A percentile compares a stretch with the other conserved stretches of the same genome.
phyloP scores from a whole-genome alignment of 1,140 invertebrate genomes.

The Calycopis cecrops region DNA sequence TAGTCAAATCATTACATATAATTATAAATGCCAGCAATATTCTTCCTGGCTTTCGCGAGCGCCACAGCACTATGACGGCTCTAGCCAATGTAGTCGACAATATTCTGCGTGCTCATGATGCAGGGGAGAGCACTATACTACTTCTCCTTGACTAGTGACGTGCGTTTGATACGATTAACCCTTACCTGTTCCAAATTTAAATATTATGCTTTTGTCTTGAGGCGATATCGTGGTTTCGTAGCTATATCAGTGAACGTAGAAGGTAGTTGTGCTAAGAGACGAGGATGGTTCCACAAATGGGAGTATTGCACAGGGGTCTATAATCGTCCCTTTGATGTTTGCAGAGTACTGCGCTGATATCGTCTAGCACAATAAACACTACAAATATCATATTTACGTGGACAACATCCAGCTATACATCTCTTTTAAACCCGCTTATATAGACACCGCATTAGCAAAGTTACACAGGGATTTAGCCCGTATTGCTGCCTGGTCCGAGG shows the following conservation, averaged over 20 bases:
- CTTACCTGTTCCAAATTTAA: not conserved
- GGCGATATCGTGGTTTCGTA: too few relatives aligned
- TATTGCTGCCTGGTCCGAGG: too few relatives aligned
- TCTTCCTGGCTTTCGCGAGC: conserved; percentile 16
- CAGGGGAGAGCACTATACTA: not conserved
- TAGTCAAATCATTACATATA: conserved; percentile 8
- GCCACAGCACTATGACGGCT: conserved; percentile 17
- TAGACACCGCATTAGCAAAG: too few relatives aligned
- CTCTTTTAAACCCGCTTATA: too few relatives aligned
- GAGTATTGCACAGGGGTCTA: not conserved
- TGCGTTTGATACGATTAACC: not conserved
- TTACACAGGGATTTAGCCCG: too few relatives aligned
- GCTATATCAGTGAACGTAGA: too few relatives aligned
- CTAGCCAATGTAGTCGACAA: conserved; percentile 16
- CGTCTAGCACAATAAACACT: too few relatives aligned
- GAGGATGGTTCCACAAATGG: not conserved
- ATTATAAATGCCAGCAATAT: conserved; percentile 15
- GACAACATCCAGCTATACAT: too few relatives aligned
- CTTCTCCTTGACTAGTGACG: not conserved
- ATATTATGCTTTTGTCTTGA: conserved; percentile 2
- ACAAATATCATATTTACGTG: too few relatives aligned
- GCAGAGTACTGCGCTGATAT: too few relatives aligned
- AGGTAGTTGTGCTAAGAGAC: too few relatives aligned
- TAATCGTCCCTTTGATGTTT: not conserved
- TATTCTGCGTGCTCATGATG: conserved; percentile 14